phyloP scores from a whole-genome alignment of 2,888 invertebrate species.

The Morpho deidamia region DNA sequence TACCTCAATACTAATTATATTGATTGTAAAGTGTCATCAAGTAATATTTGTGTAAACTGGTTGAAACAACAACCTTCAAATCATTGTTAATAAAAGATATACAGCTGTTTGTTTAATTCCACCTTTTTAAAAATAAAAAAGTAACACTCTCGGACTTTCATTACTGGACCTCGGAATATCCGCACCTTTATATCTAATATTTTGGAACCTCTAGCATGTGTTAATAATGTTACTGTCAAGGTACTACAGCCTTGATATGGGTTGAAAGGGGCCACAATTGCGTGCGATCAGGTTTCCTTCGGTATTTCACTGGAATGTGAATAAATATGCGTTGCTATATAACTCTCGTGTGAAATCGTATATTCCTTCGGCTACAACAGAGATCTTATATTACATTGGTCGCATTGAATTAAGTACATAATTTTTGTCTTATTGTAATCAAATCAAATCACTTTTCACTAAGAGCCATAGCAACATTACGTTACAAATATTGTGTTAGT shows the following conservation, averaged over 20 bases:
- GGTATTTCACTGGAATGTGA: constrained; percentile 15
- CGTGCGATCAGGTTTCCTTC: constrained; percentile 24
- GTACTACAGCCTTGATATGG: constrained; percentile 25
- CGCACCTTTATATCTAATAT: constrained; percentile 10
- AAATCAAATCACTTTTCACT: too few species aligned
- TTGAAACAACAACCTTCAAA: too few species aligned
- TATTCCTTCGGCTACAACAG: neutral
- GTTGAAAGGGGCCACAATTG: constrained; percentile 28
- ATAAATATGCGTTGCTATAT: neutral
- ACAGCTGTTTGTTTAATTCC: too few species aligned
- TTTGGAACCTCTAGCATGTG: constrained; percentile 19
- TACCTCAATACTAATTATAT: too few species aligned
- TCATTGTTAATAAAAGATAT: too few species aligned
- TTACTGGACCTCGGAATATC: constrained; percentile 13
- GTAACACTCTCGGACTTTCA: neutral
- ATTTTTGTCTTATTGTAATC: neutral
- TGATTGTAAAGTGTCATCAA: too few species aligned
- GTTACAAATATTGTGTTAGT: too few species aligned
- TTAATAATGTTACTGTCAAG: constrained; percentile 30
- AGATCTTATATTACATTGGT: neutral
- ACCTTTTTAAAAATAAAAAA: neutral
- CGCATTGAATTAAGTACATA: neutral
- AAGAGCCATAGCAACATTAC: too few species aligned
- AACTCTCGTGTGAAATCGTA: neutral
- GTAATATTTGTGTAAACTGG: too few species aligned